Base-by-base conservation (phyloP, 2,888 invertebrate species). In the Melieria crassipennis region DNA sequence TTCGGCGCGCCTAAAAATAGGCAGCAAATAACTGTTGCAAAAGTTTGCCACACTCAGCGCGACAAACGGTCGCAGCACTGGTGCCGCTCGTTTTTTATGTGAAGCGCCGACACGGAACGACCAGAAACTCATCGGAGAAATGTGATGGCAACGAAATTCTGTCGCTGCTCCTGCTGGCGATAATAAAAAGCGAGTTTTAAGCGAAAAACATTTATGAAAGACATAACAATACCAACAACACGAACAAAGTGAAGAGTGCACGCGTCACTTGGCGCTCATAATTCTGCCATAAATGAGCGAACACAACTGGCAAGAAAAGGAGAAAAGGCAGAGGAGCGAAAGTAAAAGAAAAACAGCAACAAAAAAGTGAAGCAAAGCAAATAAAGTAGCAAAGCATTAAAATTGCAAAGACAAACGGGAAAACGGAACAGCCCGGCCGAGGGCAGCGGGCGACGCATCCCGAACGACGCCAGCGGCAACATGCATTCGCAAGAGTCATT, bases 401-500 rank as follows among this genome's bases (percentile, higher is more conserved):
- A 30, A 30, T 30, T 30, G 30, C 30, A 30, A 30, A 30, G 30
- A 30, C 30, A 30, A 30, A 30, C 30, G 30, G 30, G 30, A 30
- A 30, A 30, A 30, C 30, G 30, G 30, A 30, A 30, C 30, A 30
- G 30, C 30, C 0, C 30, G 30, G 30, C 30, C 1, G 30, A 30
- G 30, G 30, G 30, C 30, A 30, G 30, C 30, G 3, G 30, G 30
- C 30, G 30, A 30, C 30, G 11, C 64, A 64, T 11, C 47, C 10
- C 45, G 6, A 64, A 47, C 64, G 42, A 60, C 52, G 60, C 13
- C 50, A 52, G 50, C 66, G 48, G 9, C 43, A 42, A 42, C 62
- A 62, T 3, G 11, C 45, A 62, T 9, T 45, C 11, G 60, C 56
- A 56, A 65, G 42, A 52, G 58, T 57, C 63, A 13, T 30, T 16